Base-by-base conservation (phyloP, 1,140 invertebrate genomes). In the Drosophila ficusphila region DNA sequence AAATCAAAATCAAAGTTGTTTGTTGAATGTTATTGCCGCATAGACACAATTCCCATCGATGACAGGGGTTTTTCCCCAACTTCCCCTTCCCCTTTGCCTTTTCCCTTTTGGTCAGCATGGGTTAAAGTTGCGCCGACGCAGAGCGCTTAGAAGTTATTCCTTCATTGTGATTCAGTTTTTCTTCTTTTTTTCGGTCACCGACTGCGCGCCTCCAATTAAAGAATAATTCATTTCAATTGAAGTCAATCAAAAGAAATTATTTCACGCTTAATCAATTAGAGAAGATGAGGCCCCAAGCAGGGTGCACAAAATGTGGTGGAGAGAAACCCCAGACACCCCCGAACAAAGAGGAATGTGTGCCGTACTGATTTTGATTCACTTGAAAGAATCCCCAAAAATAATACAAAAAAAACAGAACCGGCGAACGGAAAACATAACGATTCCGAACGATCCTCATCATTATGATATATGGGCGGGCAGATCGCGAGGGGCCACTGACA, bases 141-240 rank as follows among this genome's bases (percentile, higher is more conserved):
- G 21, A 51, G 56, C 34, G 56, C 38, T 82, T 78, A 34, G 34
- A 61, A 56, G 19, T 27, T 42, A 12, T 62, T 8, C 19, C 25
- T 19, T 33, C 1, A 12, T 19, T 16, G 56, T 8, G 8, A 36
- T 23, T 48, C 11, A n/a, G 16, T 44, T 18, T 18, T 12, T 33
- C 16, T 19, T 18, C 3, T 16, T 18, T 39, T 70, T 46, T 38
- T 52, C 19, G 46, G 69, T 34, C 69, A 46, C 69, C 69, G 18
- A 61, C 72, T 39, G 78, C 68, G 81, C 67, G 48, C 51, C 52
- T 52, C 81, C 81, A 86, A 86, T 86, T 86, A 88, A 88, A 77
- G 76, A 88, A 86, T 88, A 86, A 86, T 86, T 86, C 81, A 86
- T 86, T 86, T 86, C 82, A 86, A 86, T 86, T 86, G 81, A 88